Evolutionary conservation across 2,113 vertebrate species (phyloP), one percentile per base, ranked within the genome.

Genomic region (Cricetomys ansorgei): DNA sequence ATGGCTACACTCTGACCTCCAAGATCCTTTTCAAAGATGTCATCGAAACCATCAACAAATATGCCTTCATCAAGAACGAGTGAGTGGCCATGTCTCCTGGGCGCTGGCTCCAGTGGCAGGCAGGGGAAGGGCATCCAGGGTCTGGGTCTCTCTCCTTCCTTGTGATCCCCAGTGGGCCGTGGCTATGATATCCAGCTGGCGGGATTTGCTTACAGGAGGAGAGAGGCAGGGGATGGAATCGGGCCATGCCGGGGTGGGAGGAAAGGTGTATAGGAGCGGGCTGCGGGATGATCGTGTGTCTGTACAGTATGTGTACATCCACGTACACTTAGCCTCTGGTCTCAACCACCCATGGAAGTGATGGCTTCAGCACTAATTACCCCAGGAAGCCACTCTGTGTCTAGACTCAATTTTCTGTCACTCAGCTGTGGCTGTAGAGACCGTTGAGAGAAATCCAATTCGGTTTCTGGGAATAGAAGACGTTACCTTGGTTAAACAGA

Each of bases 1-100:
- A 99, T 0, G 99, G 99, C 94, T 99, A 99, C 98, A 99, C 99
- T 0, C 97, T 99, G 96, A 99, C 99, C 93, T 99, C 99, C 97
- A 99, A 99, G 98, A 99, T 99, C 97, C 99, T 99, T 94, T 99
- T 99, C 98, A 99, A 98, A 98, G 99, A 99, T 1, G 99, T 99
- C 83, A 99, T 99, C 1, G 99, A 99, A 97, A 99, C 99, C 89
- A 99, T 99, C 98, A 99, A 99, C 98, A 99, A 99, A 98, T 99
- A 99, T 0, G 99, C 99, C 96, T 99, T 99, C 94, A 90, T 99
- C 98, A 99, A 99, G 97, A 99, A 99, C 7, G 99, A 99, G 99
- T 99, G 99, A 34, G 99, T 99, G 96, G 37, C 81, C 4, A 12
- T n/a, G 53, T 40, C 87, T 75, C 40, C n/a, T 6, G 3, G 29